Base-by-base conservation (phyloP, 2,888 invertebrate genomes). In the Temnothorax rugatulus region DNA sequence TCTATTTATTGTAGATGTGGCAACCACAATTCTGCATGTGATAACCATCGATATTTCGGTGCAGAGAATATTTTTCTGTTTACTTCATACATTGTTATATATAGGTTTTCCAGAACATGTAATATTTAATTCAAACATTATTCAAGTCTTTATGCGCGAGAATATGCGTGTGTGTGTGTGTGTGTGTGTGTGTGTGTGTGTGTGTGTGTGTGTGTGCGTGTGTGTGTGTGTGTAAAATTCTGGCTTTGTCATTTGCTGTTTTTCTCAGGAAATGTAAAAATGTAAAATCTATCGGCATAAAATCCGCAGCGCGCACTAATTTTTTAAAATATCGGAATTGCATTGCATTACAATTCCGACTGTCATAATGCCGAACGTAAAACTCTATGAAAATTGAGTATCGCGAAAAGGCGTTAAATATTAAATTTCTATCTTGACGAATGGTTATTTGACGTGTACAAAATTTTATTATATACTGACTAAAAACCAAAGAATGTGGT, bases 271-370 rank as follows among this genome's bases (percentile, higher is more conserved):
- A 75, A 21, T 54, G 25, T 18, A 25, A 5, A 64, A 34, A n/a
- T 25, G n/a, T 38, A 21, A 44, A 21, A 21, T 47, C 9, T 79
- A 57, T 77, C 25, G 29, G 9, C 29, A 47, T 21, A 2, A 79
- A 69, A 69, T 44, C 25, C 9, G 8, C 29, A 18, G 34, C 8
- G 15, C n/a, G 54, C 44, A 47, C 2, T 57, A 69, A 79, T 44
- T 21, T 54, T 54, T 29, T 69, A 44, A 79, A 68, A 68, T 69
- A 69, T 69, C 71, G 57, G 2, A 29, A 47, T 54, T 25, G 29
- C 8, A 77, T 64, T 54, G 41, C 7, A 2, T 52, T 29, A 15
- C 13, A 68, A 69, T 25, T 41, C 15, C 15, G 1, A 41, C 5
- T 75, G 15, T 77, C n/a, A 18, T 54, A 34, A 57, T 18, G 29